Base-by-base conservation (phyloP, 2,888 invertebrate species). In the Stenchaetothrips biformis region DNA sequence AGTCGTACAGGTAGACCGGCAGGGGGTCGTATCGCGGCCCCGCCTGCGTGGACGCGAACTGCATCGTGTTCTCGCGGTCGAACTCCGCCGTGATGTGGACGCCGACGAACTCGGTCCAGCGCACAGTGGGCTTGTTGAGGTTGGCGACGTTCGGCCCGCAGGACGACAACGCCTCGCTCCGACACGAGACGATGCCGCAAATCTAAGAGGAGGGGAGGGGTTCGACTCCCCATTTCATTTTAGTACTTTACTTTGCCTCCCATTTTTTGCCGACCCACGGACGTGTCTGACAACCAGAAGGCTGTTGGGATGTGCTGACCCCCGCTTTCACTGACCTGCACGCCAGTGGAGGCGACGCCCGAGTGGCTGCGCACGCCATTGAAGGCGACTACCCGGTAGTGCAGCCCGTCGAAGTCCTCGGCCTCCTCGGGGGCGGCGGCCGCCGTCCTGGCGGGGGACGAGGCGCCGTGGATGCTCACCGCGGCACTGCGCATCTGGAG, bases 341-440 rank as follows among this genome's bases (percentile, higher is more conserved):
- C 84, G 0, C 90, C 90, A 7, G 81, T 81, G 4, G 81, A 82
- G 9, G 83, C 82, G 1, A 81, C 59, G 7, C 82, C 88, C 53
- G 85, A 85, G 83, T 86, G 90, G 0, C 87, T 86, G n/a, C 90
- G 86, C 0, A 90, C 87, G 0, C 91, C 91, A 77, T 88, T 87
- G 82, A 89, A 90, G 0, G 88, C 89, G 0, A 86, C 86, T 2
- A 90, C 87, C 83, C 88, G 87, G 83, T 91, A 90, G 78, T 85
- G 85, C 83, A 90, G 90, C 82, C 84, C 49, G 25, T 81, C 78
- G 77, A 85, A 79, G 48, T 81, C 77, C 27, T 80, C 79, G 18
- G 77, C 27, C 13, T 37, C 18, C 18, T 79, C 13, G 7, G 77
- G n/a, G 62, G 79, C 18, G 74, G 48, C 77, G n/a, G 78, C 80